A percentile compares a stretch with the other conserved stretches of the same genome.
phyloP scores from a whole-genome alignment of 2,888 invertebrate species.

The Seira musarum region DNA sequence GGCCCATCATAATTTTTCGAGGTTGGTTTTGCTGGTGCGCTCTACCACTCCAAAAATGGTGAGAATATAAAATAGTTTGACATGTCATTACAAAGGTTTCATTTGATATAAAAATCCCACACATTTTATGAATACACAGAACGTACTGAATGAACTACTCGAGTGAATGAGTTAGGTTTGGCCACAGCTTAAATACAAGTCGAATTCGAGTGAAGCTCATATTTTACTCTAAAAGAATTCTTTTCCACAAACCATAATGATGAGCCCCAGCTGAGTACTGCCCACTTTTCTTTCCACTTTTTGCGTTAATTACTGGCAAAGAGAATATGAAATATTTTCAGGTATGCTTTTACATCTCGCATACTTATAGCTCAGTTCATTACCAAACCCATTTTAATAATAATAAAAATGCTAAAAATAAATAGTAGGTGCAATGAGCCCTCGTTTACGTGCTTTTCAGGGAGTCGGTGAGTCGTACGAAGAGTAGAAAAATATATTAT shows the following conservation, averaged over 20 bases:
- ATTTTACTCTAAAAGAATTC: no score
- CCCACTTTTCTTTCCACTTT: neutral
- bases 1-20: no score
- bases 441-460: no score
- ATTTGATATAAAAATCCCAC: conserved; percentile 13
- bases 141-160: no score
- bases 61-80: conserved; percentile 6
- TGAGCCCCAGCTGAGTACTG: neutral
- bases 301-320: conserved; percentile 2
- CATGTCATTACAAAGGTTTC: neutral
- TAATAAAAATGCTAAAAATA: conserved; percentile 11
- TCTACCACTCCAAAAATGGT: neutral
- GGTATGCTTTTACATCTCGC: no score
- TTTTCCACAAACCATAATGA: neutral
- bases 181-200: no score
- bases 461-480: no score
- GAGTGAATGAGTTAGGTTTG: no score
- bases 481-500: no score
- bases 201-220: no score
- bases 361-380: neutral
- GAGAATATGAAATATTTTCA: neutral
- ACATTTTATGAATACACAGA: neutral
- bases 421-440: neutral
- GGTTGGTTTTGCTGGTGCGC: no score
- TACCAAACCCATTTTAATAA: conserved; percentile 8